phyloP scores from a whole-genome alignment of 2,888 invertebrate species.

The Shargacucullia verbasci region DNA sequence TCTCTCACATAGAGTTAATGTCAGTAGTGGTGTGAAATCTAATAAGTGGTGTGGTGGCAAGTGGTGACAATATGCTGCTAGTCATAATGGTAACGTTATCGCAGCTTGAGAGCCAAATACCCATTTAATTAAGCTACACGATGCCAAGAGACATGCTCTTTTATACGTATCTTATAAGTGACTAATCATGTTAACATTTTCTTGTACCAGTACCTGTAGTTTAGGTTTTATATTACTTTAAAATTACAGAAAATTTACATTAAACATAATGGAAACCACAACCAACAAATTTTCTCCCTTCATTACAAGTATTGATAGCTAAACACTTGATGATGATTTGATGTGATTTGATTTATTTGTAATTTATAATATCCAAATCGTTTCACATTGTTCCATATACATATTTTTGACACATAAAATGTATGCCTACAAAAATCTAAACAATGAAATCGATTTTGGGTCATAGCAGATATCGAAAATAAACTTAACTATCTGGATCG shows the following conservation, averaged over 20 bases:
- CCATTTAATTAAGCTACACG: slow-evolving; percentile 68
- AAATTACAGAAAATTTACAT: too few relatives aligned
- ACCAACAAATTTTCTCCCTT: too few relatives aligned
- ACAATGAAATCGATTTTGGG: slow-evolving; percentile 62
- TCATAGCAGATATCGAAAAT: slow-evolving; percentile 71
- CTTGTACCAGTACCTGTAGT: too few relatives aligned
- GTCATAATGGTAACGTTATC: slow-evolving; percentile 54
- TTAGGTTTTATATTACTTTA: too few relatives aligned
- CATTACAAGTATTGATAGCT: too few relatives aligned
- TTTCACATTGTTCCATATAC: slow-evolving; percentile 5
- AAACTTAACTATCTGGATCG: slow-evolving; percentile 73
- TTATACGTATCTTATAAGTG: neutral
- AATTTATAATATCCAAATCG: too few relatives aligned
- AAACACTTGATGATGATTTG: too few relatives aligned
- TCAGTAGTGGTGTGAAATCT: slow-evolving; percentile 62
- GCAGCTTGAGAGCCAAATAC: slow-evolving; percentile 67
- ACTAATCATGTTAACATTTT: too few relatives aligned
- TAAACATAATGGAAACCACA: too few relatives aligned
- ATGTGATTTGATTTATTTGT: too few relatives aligned
- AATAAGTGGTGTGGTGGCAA: slow-evolving; percentile 69
- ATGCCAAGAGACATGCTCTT: slow-evolving; percentile 46
- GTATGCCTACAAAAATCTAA: slow-evolving; percentile 44
- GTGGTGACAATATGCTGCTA: slow-evolving; percentile 71
- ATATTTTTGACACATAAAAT: slow-evolving; percentile 6
- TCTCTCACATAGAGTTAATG: slow-evolving; percentile 46